Evolutionary conservation across 2,888 invertebrate genomes (phyloP).

Genomic region (Thelaira solivaga): DNA sequence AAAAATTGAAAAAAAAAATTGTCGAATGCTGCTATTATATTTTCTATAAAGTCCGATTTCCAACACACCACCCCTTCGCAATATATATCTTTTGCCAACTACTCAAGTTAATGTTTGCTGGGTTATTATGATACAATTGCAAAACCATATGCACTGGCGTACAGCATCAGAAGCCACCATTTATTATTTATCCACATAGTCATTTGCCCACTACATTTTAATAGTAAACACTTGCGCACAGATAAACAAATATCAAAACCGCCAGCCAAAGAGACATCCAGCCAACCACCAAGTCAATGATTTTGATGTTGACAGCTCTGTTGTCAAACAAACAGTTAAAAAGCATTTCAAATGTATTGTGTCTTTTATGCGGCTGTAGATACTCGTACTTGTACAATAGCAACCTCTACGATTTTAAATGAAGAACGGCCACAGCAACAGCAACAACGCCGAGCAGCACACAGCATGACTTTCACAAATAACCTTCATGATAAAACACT

Average conservation of each 20-base stretch:
- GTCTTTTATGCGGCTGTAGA: conserved; percentile 18
- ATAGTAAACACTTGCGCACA: conserved; percentile 47
- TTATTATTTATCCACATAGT: conserved; percentile 40
- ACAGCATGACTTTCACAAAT: conserved; percentile 62
- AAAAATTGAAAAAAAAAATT: too few relatives aligned
- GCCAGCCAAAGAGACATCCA: conserved; percentile 34
- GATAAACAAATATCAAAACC: not conserved
- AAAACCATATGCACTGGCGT: conserved; percentile 1
- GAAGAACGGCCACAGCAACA: conserved; percentile 34
- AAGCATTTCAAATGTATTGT: conserved; percentile 51
- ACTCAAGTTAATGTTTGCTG: not conserved
- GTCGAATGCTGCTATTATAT: too few relatives aligned
- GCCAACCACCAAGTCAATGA: conserved; percentile 46
- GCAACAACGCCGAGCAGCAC: conserved; percentile 29
- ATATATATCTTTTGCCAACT: not conserved
- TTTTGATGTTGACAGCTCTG: conserved; percentile 60
- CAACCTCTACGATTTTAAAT: conserved; percentile 14
- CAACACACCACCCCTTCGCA: too few relatives aligned
- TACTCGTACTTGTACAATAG: not conserved
- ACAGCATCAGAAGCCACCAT: conserved; percentile 51
- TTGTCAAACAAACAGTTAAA: conserved; percentile 60
- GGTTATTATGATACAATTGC: conserved; percentile 1
- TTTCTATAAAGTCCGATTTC: too few relatives aligned
- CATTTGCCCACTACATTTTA: conserved; percentile 43
- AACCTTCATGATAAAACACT: conserved; percentile 57